A percentile compares a stretch with the other conserved stretches of the same genome.
phyloP scores from a whole-genome alignment of 2,797 vertebrate genomes.

The Oophaga sylvatica region DNA sequence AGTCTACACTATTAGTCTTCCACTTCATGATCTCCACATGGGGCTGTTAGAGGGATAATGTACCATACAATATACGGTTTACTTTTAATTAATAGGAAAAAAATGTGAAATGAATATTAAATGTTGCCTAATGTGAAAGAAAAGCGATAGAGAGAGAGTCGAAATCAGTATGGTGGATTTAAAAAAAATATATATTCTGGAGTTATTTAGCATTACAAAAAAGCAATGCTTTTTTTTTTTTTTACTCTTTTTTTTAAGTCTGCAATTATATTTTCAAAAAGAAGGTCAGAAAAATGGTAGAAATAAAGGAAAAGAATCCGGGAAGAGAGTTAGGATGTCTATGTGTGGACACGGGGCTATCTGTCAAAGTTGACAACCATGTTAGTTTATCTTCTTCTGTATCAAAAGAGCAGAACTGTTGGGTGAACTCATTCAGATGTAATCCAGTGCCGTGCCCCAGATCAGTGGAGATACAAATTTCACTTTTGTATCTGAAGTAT shows the following conservation, averaged over 20 bases:
- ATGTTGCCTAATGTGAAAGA: constrained; percentile 93
- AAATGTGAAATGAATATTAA: constrained; percentile 96
- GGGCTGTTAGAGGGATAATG: constrained; percentile 99
- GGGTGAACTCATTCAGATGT: constrained; percentile 42
- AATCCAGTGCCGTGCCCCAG: constrained; percentile 42
- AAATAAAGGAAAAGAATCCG: constrained; percentile 33
- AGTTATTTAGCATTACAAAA: constrained; percentile 63
- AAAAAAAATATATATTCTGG: constrained; percentile 64
- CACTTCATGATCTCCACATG: constrained; percentile 99
- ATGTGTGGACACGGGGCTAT: constrained; percentile 43
- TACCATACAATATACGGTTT: constrained; percentile 99
- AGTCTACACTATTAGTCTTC: constrained; percentile 99
- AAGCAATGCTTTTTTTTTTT: constrained; percentile 19
- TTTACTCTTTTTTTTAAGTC: constrained; percentile 17
- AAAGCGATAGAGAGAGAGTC: constrained; percentile 83
- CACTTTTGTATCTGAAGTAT: constrained; percentile 36
- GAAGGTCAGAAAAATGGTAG: constrained; percentile 50
- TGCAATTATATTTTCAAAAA: constrained; percentile 54
- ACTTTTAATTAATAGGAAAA: constrained; percentile 99
- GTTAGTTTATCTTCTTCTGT: constrained; percentile 51
- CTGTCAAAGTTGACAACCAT: constrained; percentile 62
- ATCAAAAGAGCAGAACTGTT: constrained; percentile 48
- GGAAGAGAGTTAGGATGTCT: constrained; percentile 49
- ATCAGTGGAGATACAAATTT: constrained; percentile 39
- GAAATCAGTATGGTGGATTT: constrained; percentile 73